phyloP scores from a whole-genome alignment of 2,797 vertebrate genomes.

The Pseudochirops cupreus region DNA sequence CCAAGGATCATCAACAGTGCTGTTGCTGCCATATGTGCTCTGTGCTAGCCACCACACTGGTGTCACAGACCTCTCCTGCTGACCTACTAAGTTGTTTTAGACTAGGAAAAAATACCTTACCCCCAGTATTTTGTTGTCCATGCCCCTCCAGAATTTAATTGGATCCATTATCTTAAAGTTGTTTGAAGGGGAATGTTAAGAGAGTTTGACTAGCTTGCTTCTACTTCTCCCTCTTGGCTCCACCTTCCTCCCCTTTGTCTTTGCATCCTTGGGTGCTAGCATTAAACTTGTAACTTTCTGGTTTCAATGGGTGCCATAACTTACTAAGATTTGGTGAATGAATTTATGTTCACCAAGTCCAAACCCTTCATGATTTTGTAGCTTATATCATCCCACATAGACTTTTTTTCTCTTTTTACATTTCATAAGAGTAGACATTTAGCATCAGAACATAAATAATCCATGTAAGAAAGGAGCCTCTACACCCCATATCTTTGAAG shows the following conservation, averaged over 20 bases:
- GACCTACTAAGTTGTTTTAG: background rate
- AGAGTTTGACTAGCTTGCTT: background rate
- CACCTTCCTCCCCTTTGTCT: background rate
- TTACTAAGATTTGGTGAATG: background rate
- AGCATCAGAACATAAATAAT: background rate
- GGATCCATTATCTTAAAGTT: background rate
- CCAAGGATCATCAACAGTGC: background rate
- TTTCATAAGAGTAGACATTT: background rate
- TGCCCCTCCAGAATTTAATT: background rate
- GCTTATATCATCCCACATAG: background rate
- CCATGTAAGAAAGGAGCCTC: background rate
- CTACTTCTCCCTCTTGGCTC: background rate
- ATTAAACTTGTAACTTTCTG: background rate
- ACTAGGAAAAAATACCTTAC: background rate
- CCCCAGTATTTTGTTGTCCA: background rate
- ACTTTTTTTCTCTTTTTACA: background rate
- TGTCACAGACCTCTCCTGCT: background rate
- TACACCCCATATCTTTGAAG: background rate
- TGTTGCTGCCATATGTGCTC: background rate
- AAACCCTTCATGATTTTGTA: background rate
- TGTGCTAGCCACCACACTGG: background rate
- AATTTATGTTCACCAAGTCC: background rate
- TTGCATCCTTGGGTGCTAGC: background rate
- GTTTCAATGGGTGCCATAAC: background rate
- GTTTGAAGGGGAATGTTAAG: background rate